Evolutionary conservation across 2,113 vertebrate genomes (phyloP).

Genomic region (Oxyruncus cristatus): DNA sequence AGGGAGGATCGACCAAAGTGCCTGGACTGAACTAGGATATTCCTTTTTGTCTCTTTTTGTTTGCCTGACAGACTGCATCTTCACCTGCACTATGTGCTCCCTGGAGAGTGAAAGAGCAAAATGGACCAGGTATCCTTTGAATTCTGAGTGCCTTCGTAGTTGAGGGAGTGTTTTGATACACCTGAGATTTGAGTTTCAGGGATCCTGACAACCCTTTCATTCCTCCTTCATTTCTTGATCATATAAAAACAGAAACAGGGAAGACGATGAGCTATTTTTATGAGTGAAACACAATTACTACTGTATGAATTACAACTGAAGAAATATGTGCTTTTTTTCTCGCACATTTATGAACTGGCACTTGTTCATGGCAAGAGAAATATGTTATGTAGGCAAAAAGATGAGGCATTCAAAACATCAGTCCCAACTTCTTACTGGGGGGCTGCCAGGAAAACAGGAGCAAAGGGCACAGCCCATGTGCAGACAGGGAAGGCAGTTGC

Average conservation of each 20-base stretch:
- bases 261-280: not conserved
- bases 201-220: not conserved
- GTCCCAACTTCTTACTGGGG: not conserved
- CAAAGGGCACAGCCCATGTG: not conserved
- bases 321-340: not conserved
- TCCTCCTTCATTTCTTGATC: not conserved
- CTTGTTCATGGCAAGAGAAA: not conserved
- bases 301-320: not conserved
- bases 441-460: not conserved
- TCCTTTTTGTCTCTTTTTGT: not conserved
- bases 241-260: not conserved
- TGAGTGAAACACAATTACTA: not conserved
- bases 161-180: not conserved
- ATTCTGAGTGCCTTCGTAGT: not conserved
- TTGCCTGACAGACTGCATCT: not conserved
- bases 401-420: not conserved
- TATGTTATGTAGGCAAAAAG: not conserved
- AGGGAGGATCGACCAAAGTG: not conserved
- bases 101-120: not conserved
- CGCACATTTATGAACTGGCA: not conserved
- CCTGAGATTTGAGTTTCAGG: not conserved
- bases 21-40: not conserved
- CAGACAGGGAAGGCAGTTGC: not conserved
- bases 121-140: not conserved
- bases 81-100: not conserved